Evolutionary conservation across 2,888 invertebrate genomes (phyloP), one percentile per base, ranked within the genome.

Genomic region (Chloromyia formosa): DNA sequence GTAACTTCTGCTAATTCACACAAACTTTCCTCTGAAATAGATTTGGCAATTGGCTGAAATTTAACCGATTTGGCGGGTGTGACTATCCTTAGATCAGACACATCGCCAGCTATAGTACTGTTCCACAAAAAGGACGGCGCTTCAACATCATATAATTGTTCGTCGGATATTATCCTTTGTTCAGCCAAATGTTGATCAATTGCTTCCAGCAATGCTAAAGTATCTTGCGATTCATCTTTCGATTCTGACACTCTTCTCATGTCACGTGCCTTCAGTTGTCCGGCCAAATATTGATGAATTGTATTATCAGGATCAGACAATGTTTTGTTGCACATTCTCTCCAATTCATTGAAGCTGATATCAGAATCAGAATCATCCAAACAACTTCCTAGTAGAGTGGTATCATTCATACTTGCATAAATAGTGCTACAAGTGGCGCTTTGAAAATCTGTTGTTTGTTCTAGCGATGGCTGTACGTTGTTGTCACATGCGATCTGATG

Each of bases 61-160:
- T 83, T 84, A 0, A 84, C 81, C 82, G 83, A 82, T 77, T 85
- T 84, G 0, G 83, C 81, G 0, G 85, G 85, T 1, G 85, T 84
- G 12, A 7, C n/a, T 3, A 58, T 14, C 7, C 7, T 35, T 22
- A 58, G 1, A 1, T 77, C 58, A 0, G 77, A 74, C 0, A 78
- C 79, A 12, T 81, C 81, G 5, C 73, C 76, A 7, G 82, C 54
- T 1, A 81, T 80, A 58, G 81, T 75, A 27, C 64, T 82, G 35
- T 85, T 84, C 85, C 85, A 85, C 10, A 85, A 78, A 1, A 80
- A 79, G 0, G 85, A 84, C 0, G 85, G 85, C 1, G 80, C 82
- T 74, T 85, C 84, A 16, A 85, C 75, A 75, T 84, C 84, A 74
- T 84, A 84, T 27, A 85, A 61, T 69, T 80, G 80, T 35, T 84